Conservation (phyloP, 2,888 invertebrate species). For the Cephus rjabovi region DNA sequence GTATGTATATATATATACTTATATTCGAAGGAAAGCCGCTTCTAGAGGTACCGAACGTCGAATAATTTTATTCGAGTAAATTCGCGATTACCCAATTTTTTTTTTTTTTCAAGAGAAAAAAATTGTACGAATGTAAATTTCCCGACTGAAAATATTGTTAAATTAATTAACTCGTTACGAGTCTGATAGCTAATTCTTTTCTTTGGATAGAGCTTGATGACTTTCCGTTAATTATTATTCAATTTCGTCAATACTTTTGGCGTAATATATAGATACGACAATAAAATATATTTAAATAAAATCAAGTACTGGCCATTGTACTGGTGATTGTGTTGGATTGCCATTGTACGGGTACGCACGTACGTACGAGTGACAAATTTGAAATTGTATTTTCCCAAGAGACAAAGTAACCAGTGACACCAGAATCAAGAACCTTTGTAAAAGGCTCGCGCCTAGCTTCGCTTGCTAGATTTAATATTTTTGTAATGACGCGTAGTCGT, state of each 20-base stretch:
- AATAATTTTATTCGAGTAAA: slow-evolving; percentile 17
- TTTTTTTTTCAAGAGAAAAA: slow-evolving; percentile 14
- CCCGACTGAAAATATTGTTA: not conserved
- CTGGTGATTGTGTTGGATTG: slow-evolving; percentile 16
- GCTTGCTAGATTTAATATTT: slow-evolving; percentile 67
- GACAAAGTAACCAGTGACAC: slow-evolving; percentile 20
- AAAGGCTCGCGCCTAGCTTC: slow-evolving; percentile 52
- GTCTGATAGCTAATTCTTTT: not conserved
- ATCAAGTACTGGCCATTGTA: slow-evolving; percentile 26
- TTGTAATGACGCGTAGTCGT: slow-evolving; percentile 63
- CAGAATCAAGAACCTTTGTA: slow-evolving; percentile 22
- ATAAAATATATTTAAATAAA: slow-evolving; percentile 5
- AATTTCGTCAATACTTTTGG: not conserved
- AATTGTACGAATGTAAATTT: slow-evolving; percentile 19
- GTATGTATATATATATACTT: not conserved
- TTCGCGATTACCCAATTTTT: slow-evolving; percentile 22
- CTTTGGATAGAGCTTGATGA: not conserved
- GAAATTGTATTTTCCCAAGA: slow-evolving; percentile 42
- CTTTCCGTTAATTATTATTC: not conserved
- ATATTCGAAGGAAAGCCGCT: slow-evolving; percentile 28
- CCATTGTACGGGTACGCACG: slow-evolving; percentile 23
- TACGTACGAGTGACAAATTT: not conserved
- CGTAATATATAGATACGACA: slow-evolving; percentile 5
- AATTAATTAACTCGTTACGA: not conserved
- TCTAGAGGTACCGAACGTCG: slow-evolving; percentile 19